Evolutionary conservation across 2,797 vertebrate species (phyloP), one percentile per base, ranked within the genome.

Genomic region (Psittacula derbiana): DNA sequence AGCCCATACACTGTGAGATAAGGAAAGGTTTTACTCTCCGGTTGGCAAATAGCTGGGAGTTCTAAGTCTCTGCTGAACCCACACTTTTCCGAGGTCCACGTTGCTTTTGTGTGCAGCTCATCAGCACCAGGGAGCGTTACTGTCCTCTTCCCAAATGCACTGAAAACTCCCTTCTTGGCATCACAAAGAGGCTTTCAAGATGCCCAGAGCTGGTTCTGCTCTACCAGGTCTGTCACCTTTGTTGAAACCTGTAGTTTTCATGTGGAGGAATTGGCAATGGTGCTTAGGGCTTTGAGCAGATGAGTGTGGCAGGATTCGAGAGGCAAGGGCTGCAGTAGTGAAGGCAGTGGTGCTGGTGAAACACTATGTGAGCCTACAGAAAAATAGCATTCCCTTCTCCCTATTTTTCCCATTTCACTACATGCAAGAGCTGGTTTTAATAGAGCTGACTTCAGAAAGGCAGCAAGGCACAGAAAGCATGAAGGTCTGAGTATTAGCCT

Each of bases 401-500:
- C 24, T 71, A 2, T 21, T 18, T 52, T 61, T 58, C 74, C 20
- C 28, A 6, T 87, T 95, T 91, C 49, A 64, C 43, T 69, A 64
- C 46, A 69, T 47, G 31, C 12, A 50, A 76, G 33, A 41, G 31
- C 47, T 64, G 60, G 49, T 93, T 78, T 82, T 85, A 92, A 90
- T 30, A 88, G 49, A 87, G 30, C 74, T 64, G 78, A 55, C 61
- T 92, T 86, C 65, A 86, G 71, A 85, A 80, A 95, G 88, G 73
- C 58, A 90, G 58, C 27, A 81, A 81, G 62, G 67, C 86, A 75
- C 36, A 62, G 60, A 84, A 90, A 93, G 82, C 62, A 61, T 61
- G 91, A 93, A 92, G 61, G 60, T 71, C 64, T 88, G 83, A 60
- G 78, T 85, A 69, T 92, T 87, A 94, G 57, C 38, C 67, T 87